Conservation (phyloP, 1,140 invertebrate species). For the Drosophila repleta region DNA sequence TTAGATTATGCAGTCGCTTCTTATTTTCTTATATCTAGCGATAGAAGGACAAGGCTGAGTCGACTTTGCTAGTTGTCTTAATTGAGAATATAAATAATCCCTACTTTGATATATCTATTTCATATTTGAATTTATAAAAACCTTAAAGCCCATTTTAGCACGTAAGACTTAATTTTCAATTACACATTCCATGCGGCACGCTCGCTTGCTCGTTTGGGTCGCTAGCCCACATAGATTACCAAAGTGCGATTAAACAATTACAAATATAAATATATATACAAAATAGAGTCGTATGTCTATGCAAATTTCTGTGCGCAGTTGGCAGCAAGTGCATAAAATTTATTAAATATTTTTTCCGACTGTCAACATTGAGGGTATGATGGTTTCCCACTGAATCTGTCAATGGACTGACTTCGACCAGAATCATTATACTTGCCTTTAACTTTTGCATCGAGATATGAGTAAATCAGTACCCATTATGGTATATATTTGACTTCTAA, state of each 20-base stretch:
- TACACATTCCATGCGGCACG: constrained; percentile 65
- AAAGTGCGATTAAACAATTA: constrained; percentile 64
- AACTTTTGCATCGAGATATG: no score
- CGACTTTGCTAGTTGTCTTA: no score
- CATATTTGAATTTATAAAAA: neutral
- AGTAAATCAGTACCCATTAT: no score
- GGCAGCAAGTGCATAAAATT: constrained; percentile 75
- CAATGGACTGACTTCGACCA: no score
- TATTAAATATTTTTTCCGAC: constrained; percentile 41
- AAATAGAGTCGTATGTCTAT: constrained; percentile 79
- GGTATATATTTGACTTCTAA: no score
- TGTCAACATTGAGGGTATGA: neutral
- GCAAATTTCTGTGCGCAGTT: constrained; percentile 61
- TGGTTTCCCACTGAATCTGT: neutral
- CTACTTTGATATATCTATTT: no score
- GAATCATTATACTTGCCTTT: no score
- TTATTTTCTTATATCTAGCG: no score
- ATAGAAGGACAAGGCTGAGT: no score
- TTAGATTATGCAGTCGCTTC: no score
- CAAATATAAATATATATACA: constrained; percentile 25
- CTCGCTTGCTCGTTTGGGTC: constrained; percentile 30
- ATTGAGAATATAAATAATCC: no score
- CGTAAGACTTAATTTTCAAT: constrained; percentile 57
- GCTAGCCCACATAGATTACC: constrained; percentile 73
- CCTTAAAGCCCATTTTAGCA: neutral